Base-by-base conservation (phyloP, 1,140 invertebrate genomes). In the Platyura marginata region DNA sequence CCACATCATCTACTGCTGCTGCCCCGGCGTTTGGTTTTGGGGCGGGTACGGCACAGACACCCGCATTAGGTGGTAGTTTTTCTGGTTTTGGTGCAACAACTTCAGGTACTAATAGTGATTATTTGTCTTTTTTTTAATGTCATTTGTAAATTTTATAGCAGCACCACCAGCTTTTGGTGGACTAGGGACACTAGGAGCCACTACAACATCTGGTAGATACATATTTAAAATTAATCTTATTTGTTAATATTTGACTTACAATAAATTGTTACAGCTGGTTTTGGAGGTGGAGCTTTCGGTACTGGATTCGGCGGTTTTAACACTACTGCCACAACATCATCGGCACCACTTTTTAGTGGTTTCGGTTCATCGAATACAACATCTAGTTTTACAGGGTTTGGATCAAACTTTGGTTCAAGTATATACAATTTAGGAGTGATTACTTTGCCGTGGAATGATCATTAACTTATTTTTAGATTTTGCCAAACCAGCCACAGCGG, bases 321-420 rank as follows among this genome's bases (percentile, higher is more conserved):
- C 40, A 48, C 57, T 21, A 53, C 61, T 19, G 53, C 59, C 15
- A 52, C 38, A 22, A 3, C 50, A n/a, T 9, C 38, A 21, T 3
- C 38, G 5, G 8, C 38, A 43, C 49, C 53, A 29, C 29, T 56
- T 23, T 57, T 62, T 46, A 44, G 49, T 44, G 49, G 49, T 32
- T 58, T 58, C 37, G 53, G 50, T 9, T 45, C 49, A 29, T 48
- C 51, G 33, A 44, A 47, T 2, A 44, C 43, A 43, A 41, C 62
- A n/a, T 56, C 59, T 11, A 48, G 65, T 40, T 71, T 72, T 61
- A 63, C 66, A 13, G 56, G 66, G 3, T 70, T 69, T 53, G 63
- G 63, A 47, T 40, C 41, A 39, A 36, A 10, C n/a, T 15, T 9
- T 6, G 18, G 33, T 2, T 11, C 11, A 34, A 8, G 4, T 40